Conservation (phyloP, 2,797 vertebrate species). For the Thripadectes ignobilis region DNA sequence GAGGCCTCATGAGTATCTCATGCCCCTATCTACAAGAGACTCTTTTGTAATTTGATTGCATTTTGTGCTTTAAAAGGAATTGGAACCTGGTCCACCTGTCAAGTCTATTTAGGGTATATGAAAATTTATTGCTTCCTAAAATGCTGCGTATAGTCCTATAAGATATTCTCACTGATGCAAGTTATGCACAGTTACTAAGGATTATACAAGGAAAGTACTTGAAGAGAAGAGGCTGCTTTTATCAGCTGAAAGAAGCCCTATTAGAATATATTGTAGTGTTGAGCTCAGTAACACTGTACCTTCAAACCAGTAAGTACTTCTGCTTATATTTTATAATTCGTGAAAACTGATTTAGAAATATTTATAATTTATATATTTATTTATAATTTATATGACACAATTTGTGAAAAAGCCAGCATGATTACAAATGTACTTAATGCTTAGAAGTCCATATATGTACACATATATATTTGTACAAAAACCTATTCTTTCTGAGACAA, state of each 20-base stretch:
- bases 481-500: background rate
- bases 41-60: background rate
- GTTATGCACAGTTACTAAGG: background rate
- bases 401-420: background rate
- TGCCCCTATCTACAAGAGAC: background rate
- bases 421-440: background rate
- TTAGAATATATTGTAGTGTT: background rate
- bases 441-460: background rate
- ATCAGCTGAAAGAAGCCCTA: background rate
- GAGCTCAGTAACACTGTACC: background rate
- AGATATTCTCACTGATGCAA: background rate
- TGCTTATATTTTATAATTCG: background rate
- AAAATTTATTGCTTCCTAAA: background rate
- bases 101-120: background rate
- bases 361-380: no score
- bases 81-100: background rate
- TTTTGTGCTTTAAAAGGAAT: background rate
- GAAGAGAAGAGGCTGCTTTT: background rate
- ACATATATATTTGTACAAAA: background rate
- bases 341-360: background rate
- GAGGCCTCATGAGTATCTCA: background rate
- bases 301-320: background rate
- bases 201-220: background rate
- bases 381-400: background rate
- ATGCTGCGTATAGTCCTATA: background rate